These are phyloP conservation scores for Recurvirostra avosetta DNA, from an alignment of 2,113 vertebrate species.

Conservation along the genomic window DNA sequence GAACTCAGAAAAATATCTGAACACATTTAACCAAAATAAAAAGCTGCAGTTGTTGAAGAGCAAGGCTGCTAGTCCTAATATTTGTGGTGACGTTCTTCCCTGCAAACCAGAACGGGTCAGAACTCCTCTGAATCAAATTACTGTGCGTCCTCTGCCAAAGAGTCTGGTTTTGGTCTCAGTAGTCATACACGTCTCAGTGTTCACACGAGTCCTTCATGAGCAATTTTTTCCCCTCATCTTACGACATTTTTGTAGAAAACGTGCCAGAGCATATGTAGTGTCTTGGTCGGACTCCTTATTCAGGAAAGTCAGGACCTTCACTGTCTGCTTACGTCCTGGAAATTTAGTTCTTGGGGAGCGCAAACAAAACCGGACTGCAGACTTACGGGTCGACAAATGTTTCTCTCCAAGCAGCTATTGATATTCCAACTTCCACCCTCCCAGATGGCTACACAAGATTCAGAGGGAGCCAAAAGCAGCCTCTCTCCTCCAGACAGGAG, in stretches of 20 bases:
- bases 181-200: not conserved
- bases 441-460: not conserved
- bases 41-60: not conserved
- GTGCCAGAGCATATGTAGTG: not conserved
- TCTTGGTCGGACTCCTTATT: not conserved
- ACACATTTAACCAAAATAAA: not conserved
- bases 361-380: not conserved
- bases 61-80: not conserved
- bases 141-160: not conserved
- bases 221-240: constrained; percentile 37
- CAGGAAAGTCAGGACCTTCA: not conserved
- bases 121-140: not conserved
- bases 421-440: not conserved
- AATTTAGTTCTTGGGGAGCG: not conserved
- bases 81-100: not conserved
- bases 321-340: not conserved
- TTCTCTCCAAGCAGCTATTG: not conserved
- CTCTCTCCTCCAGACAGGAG: not conserved
- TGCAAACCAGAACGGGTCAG: not conserved
- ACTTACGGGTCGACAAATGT: accelerated
- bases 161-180: constrained; percentile 3
- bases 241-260: not conserved
- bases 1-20: not conserved
- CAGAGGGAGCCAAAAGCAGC: not conserved
- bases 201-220: constrained; percentile 14